A percentile compares a stretch with the other conserved stretches of the same genome.
phyloP scores from a whole-genome alignment of 2,797 vertebrate species.

The Crenichthys baileyi region DNA sequence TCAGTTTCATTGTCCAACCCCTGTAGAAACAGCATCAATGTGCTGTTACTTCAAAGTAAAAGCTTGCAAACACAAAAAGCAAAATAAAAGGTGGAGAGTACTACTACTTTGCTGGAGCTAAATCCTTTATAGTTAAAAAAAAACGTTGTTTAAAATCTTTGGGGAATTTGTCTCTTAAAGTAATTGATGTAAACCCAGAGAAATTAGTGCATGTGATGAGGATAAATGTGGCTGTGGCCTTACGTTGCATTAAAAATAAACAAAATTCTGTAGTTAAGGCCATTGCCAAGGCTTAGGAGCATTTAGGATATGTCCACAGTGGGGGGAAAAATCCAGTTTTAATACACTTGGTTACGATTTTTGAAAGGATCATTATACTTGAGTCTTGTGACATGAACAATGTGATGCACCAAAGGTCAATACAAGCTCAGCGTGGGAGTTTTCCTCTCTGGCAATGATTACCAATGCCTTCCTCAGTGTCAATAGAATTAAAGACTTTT shows the following conservation, averaged over 20 bases:
- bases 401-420: constrained; percentile 32
- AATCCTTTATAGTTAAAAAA: not conserved
- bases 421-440: not conserved
- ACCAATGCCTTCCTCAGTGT: not conserved
- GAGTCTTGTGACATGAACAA: not conserved
- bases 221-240: no score
- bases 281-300: not conserved
- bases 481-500: not conserved
- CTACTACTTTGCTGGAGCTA: not conserved
- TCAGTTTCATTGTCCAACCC: no score
- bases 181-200: not conserved
- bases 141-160: not conserved
- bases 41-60: not conserved
- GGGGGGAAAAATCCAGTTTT: not conserved
- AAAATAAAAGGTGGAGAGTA: not conserved
- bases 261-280: not conserved
- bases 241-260: not conserved
- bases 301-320: no score
- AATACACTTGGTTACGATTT: not conserved
- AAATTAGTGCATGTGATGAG: not conserved
- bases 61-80: not conserved
- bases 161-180: not conserved
- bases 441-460: constrained; percentile 2
- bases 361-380: not conserved
- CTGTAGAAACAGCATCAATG: not conserved